These are phyloP conservation scores for Jordanella pulchra DNA, from an alignment of 2,797 vertebrate species.

Conservation along the genomic window DNA sequence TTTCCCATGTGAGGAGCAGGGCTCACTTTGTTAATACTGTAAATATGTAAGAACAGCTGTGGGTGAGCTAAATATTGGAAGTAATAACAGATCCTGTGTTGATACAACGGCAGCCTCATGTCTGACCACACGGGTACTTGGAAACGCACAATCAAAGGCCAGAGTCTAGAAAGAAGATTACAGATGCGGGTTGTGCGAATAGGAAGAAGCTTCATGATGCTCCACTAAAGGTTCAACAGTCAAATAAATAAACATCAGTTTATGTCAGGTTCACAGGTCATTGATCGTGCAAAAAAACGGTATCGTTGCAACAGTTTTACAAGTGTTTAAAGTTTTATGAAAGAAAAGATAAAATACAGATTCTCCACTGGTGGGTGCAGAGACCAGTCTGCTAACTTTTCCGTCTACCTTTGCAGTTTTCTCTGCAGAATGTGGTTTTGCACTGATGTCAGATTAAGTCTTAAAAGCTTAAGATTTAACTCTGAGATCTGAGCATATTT, in stretches of 20 bases:
- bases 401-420: not conserved
- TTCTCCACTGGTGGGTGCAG: not conserved
- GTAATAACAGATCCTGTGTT: constrained; percentile 16
- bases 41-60: constrained; percentile 21
- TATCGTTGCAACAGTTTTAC: not conserved
- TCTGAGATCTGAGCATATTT: not conserved
- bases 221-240: not conserved
- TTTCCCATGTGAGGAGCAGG: not conserved
- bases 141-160: not conserved
- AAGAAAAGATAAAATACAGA: not conserved
- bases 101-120: constrained; percentile 6
- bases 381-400: not conserved
- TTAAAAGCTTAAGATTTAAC: not conserved
- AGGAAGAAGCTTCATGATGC: no score
- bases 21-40: constrained; percentile 10
- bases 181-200: not conserved
- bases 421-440: not conserved
- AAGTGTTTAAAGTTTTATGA: not conserved
- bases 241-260: no score
- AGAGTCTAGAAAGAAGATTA: not conserved
- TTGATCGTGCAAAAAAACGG: not conserved
- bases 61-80: constrained; percentile 16
- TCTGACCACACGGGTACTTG: not conserved
- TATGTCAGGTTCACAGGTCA: not conserved
- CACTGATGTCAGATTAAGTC: not conserved